Evolutionary conservation across 2,113 vertebrate genomes (phyloP).

Genomic region (Phrynosoma platyrhinos): DNA sequence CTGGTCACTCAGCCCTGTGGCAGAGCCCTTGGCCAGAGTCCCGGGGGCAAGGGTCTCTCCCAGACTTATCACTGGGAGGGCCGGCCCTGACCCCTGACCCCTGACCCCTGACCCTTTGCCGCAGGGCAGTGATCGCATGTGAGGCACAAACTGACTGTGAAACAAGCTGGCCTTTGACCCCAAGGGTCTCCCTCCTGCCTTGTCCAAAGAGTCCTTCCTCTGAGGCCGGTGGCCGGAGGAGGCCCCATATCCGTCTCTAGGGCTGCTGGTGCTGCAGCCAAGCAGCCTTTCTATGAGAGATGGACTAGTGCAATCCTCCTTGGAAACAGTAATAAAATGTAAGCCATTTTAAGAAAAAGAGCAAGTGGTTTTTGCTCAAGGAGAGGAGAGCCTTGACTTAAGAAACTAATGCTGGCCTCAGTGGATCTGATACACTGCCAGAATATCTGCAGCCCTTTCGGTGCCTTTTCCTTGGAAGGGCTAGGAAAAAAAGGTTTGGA

Average conservation of each 20-base stretch:
- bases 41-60: background rate
- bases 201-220: background rate
- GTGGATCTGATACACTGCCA: too few relatives aligned
- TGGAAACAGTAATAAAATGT: background rate
- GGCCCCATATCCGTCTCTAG: background rate
- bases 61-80: background rate
- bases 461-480: too few relatives aligned
- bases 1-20: background rate
- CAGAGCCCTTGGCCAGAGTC: background rate
- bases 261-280: background rate
- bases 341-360: too few relatives aligned
- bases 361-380: too few relatives aligned
- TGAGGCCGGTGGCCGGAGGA: too few relatives aligned
- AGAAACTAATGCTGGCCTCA: too few relatives aligned
- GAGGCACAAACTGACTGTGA: background rate
- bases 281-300: background rate
- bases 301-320: background rate
- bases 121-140: background rate
- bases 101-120: background rate
- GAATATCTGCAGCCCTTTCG: too few relatives aligned
- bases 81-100: background rate
- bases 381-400: too few relatives aligned
- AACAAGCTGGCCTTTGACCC: constrained; percentile 10
- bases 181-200: background rate
- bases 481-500: too few relatives aligned